These are phyloP conservation scores for Ursus arctos DNA, from an alignment of 2,113 vertebrate species.

Conservation along the genomic window DNA sequence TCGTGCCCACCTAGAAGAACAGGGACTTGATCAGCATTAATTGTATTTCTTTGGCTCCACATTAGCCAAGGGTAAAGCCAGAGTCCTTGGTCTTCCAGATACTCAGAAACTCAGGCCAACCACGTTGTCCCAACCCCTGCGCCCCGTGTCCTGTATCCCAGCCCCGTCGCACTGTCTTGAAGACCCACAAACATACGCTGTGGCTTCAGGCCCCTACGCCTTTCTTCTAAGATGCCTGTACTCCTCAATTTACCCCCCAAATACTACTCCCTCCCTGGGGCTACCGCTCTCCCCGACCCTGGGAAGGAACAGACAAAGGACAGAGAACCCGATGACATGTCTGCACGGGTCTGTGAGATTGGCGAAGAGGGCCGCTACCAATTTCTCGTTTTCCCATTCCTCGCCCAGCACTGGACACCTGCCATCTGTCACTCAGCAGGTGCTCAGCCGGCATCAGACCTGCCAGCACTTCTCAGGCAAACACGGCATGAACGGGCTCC, in stretches of 20 bases:
- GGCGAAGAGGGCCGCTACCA: accelerated
- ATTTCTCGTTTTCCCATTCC: background rate
- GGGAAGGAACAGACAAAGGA: background rate
- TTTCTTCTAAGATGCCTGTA: background rate
- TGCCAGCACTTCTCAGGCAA: accelerated
- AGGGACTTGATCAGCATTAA: background rate
- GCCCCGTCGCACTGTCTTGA: accelerated
- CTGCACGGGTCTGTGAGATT: accelerated
- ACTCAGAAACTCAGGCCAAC: background rate
- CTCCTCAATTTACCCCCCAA: background rate
- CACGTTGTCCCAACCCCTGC: accelerated
- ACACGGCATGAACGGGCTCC: accelerated
- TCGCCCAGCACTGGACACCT: background rate
- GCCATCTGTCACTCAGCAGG: background rate
- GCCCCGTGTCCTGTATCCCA: accelerated
- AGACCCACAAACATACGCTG: accelerated
- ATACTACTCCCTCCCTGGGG: background rate
- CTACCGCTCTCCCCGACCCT: accelerated
- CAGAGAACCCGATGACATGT: accelerated
- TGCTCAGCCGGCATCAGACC: accelerated
- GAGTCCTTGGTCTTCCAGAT: background rate
- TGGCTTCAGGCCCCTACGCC: background rate
- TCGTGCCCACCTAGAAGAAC: background rate
- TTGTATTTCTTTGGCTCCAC: background rate
- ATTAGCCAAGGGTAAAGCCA: background rate